Base-by-base conservation (phyloP, 2,888 invertebrate genomes). In the Drosophila testacea region DNA sequence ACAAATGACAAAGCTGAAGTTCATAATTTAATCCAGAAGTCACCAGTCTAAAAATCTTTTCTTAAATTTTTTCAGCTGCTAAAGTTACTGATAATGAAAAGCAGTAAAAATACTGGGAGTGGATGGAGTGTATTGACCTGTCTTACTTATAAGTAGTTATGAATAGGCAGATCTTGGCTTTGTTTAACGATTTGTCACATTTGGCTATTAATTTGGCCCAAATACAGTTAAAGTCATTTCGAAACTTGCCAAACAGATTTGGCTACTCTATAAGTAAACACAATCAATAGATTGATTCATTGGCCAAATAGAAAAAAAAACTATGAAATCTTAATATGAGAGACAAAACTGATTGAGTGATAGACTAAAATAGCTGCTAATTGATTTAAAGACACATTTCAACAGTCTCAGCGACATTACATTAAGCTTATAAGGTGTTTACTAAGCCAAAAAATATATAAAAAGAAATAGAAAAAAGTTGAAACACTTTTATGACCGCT, bases 371-470 rank as follows among this genome's bases (percentile, higher is more conserved):
- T 51, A 42, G 56, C 30, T 61, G 66, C 78, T 88, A 83, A 83
- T 83, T 83, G 83, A 88, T 88, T 88, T 88, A 88, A 67, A 82
- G 73, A 63, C 84, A 69, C 77, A 77, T 68, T 61, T 70, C 52
- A 77, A 73, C 64, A 73, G 67, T 60, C 60, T 57, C 41, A 51
- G 57, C 64, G 57, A 65, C 67, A 77, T 82, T 85, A 82, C 83
- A 83, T 83, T 85, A 85, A 75, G 83, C 88, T 88, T 83, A 83
- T 88, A 83, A 88, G 88, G 83, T 88, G 83, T 83, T 88, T 84
- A 84, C 76, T 54, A 68, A 70, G 67, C 69, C 52, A 5, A 7
- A 27, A 50, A 41, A 59, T 3, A 48, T 32, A 16, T 4, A 22
- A 28, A 28, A 28, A 6, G 6, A 51, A 39, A 51, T 22, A 36